Conservation (phyloP, 37 sponge, comb jelly and placozoan genomes). For the Chondrilla cf. caribensis region DNA sequence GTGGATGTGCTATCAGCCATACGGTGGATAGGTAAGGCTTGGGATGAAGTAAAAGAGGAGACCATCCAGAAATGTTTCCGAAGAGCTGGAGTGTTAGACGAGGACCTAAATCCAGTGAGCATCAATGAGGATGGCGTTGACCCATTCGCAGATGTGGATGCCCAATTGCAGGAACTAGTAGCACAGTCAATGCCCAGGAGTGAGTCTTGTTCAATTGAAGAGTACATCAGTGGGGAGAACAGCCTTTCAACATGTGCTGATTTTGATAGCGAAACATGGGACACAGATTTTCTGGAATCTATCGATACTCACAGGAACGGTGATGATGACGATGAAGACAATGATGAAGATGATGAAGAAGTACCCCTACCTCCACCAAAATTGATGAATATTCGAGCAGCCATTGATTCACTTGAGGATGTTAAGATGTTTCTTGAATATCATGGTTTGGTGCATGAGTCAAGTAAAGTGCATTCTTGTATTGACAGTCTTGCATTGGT, state of each 20-base stretch:
- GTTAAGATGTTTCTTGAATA: neutral
- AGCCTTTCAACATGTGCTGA: constrained; percentile 15
- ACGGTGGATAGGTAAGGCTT: constrained; percentile 46
- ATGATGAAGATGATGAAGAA: constrained; percentile 9
- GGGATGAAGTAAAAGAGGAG: constrained; percentile 36
- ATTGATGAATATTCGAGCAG: constrained; percentile 8
- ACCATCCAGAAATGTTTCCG: constrained; percentile 66
- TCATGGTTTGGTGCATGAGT: neutral
- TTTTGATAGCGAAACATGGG: constrained; percentile 13
- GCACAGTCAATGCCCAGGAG: neutral
- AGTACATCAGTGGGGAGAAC: constrained; percentile 5
- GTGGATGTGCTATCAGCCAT: constrained; percentile 42
- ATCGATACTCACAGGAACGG: neutral
- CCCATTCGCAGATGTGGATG: constrained; percentile 2
- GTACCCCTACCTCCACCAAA: constrained; percentile 16
- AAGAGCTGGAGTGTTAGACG: constrained; percentile 52
- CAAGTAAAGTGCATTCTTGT: constrained; percentile 20
- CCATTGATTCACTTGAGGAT: constrained; percentile 15
- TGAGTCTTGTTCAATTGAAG: constrained; percentile 6
- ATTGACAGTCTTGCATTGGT: constrained; percentile 1
- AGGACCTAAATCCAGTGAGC: constrained; percentile 12
- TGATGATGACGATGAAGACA: neutral
- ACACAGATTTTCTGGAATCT: constrained; percentile 10
- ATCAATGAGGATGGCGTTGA: neutral
- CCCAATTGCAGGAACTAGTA: constrained; percentile 19